Evolutionary conservation across 2,113 vertebrate species (phyloP).

Genomic region (Misgurnus anguillicaudatus): DNA sequence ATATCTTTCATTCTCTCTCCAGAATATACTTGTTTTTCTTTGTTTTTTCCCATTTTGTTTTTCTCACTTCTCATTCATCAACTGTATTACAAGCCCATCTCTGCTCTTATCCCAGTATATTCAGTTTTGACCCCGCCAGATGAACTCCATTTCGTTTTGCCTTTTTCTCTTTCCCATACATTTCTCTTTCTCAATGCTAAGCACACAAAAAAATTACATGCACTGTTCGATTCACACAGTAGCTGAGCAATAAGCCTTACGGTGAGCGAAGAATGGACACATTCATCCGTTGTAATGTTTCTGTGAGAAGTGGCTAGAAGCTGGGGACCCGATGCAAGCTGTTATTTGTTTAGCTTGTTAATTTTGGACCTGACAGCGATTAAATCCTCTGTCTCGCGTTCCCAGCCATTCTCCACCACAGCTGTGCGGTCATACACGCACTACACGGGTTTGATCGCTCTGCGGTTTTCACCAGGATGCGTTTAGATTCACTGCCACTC

Average conservation of each 20-base stretch:
- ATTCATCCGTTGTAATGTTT: not conserved
- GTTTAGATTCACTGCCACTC: conserved; percentile 7
- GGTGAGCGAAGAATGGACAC: not conserved
- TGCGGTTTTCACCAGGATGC: not conserved
- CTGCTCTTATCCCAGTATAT: conserved; percentile 52
- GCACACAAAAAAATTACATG: not conserved
- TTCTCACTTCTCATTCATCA: not conserved
- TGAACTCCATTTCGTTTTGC: not conserved
- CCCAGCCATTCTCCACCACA: conserved; percentile 19
- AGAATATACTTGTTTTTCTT: not conserved
- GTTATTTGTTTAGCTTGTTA: conserved; percentile 57
- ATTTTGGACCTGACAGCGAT: conserved; percentile 48
- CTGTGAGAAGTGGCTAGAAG: conserved; percentile 1
- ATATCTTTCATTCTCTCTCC: not conserved
- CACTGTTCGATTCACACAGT: not conserved
- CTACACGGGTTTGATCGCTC: conserved; percentile 17
- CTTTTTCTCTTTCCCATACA: not conserved
- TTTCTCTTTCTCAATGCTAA: not conserved
- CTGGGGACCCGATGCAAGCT: conserved; percentile 46
- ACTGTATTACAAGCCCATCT: conserved; percentile 50
- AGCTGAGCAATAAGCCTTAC: not conserved
- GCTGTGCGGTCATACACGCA: conserved; percentile 9
- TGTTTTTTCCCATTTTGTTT: not conserved
- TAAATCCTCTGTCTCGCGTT: conserved; percentile 41
- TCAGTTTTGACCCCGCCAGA: not conserved